Evolutionary conservation across 2,113 vertebrate genomes (phyloP).

Genomic region (Poeciliopsis turrubarensis): DNA sequence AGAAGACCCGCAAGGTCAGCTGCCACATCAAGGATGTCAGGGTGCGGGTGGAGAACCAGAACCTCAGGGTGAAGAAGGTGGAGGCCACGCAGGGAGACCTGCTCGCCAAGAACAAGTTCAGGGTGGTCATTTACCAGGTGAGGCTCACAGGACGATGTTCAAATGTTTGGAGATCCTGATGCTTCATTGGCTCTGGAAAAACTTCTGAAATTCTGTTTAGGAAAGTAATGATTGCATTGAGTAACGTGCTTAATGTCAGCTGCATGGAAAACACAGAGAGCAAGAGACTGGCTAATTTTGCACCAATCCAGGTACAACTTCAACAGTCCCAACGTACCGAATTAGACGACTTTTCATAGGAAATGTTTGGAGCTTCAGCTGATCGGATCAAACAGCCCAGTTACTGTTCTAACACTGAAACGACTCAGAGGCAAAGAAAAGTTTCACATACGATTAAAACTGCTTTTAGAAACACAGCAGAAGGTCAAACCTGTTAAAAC

Average conservation of each 20-base stretch:
- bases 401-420: background rate
- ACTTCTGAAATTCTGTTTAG: no score
- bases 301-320: background rate
- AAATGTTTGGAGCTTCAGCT: background rate
- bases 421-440: no score
- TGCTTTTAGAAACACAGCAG: background rate
- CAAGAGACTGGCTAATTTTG: background rate
- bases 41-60: conserved; percentile 91
- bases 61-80: conserved; percentile 87
- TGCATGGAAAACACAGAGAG: background rate
- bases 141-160: conserved; percentile 20
- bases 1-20: conserved; percentile 93
- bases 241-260: background rate
- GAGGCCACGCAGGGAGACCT: conserved; percentile 93
- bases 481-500: background rate
- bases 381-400: no score
- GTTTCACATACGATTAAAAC: background rate
- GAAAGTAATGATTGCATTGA: no score
- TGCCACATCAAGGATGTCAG: conserved; percentile 93
- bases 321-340: background rate
- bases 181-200: no score
- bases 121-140: conserved; percentile 98
- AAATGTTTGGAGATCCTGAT: no score
- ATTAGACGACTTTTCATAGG: background rate
- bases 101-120: conserved; percentile 95